Evolutionary conservation across 2,888 invertebrate genomes (phyloP).

Genomic region (Dorcus parallelipipedus): DNA sequence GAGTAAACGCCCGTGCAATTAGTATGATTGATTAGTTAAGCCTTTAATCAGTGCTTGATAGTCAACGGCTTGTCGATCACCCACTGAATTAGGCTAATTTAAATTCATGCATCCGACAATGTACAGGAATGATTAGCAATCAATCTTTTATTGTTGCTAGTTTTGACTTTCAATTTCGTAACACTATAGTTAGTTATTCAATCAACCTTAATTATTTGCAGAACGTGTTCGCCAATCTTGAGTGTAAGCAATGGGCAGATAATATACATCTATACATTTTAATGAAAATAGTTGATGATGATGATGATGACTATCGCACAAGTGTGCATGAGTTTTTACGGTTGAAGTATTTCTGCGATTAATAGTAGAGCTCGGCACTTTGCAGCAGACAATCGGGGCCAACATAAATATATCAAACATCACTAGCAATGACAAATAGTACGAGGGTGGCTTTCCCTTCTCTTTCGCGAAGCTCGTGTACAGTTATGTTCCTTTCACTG

Average conservation of each 20-base stretch:
- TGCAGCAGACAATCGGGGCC: constrained; percentile 42
- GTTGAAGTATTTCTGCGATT: constrained; percentile 32
- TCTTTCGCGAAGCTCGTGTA: constrained; percentile 23
- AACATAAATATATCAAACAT: constrained; percentile 50
- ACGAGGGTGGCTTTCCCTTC: constrained; percentile 35
- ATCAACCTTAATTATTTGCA: too few species aligned
- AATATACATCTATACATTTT: too few species aligned
- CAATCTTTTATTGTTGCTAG: too few species aligned
- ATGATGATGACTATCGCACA: neutral
- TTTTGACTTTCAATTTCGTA: too few species aligned
- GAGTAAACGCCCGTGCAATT: neutral
- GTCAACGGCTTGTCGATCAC: constrained; percentile 15
- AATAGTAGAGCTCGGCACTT: constrained; percentile 41
- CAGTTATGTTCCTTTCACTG: constrained; percentile 24
- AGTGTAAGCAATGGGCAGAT: too few species aligned
- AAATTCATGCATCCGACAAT: neutral
- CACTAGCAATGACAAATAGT: constrained; percentile 48
- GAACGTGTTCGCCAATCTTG: too few species aligned
- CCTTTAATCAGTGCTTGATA: constrained; percentile 16
- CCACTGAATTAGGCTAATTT: constrained; percentile 16
- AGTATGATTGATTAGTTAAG: constrained; percentile 1
- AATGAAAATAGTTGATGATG: too few species aligned
- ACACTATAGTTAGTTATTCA: too few species aligned
- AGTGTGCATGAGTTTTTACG: constrained; percentile 17
- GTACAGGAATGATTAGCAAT: too few species aligned